phyloP scores from a whole-genome alignment of 2,888 invertebrate genomes.

The Monoplex corrugatus region DNA sequence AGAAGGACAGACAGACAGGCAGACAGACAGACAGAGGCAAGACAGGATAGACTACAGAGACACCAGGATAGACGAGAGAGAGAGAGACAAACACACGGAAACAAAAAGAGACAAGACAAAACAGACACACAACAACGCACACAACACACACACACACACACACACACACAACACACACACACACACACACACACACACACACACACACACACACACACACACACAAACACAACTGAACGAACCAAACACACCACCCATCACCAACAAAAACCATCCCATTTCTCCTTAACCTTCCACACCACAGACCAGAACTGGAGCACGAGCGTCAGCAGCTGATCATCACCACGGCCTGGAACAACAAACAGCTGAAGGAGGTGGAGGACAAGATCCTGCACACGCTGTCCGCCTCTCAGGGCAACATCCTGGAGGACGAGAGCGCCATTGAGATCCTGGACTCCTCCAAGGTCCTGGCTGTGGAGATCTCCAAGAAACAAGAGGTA shows the following conservation, averaged over 20 bases:
- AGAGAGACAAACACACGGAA: no score
- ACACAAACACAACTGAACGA: neutral
- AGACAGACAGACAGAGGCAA: no score
- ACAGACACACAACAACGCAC: no score
- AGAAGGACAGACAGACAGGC: no score
- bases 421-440: conserved; percentile 94
- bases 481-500: conserved; percentile 91
- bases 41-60: no score
- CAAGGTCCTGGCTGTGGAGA: conserved; percentile 91
- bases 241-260: neutral
- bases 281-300: neutral
- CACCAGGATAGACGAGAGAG: no score
- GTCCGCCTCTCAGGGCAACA: conserved; percentile 90
- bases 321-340: conserved; percentile 90
- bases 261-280: neutral
- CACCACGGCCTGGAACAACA: conserved; percentile 90
- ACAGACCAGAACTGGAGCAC: conserved; percentile 89
- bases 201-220: neutral
- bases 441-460: conserved; percentile 93
- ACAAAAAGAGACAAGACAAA: no score
- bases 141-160: no score
- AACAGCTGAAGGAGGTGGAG: conserved; percentile 91
- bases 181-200: neutral
- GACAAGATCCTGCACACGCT: conserved; percentile 93
- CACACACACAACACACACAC: neutral